Conservation (phyloP, 2,113 vertebrate species). For the Sclerurus mexicanus region DNA sequence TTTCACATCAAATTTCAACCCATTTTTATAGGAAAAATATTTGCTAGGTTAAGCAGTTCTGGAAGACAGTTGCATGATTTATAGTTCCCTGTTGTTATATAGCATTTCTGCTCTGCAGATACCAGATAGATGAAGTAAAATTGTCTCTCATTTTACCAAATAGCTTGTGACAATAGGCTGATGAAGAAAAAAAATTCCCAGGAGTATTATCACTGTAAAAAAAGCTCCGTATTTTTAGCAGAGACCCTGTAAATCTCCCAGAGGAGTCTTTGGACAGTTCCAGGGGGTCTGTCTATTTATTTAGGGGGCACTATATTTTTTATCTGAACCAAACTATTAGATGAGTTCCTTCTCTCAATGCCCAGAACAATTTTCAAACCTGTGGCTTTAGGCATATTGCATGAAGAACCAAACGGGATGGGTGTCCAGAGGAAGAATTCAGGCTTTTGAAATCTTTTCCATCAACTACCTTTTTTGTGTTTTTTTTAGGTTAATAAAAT, state of each 20-base stretch:
- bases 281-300: background rate
- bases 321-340: background rate
- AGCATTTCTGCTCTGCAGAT: background rate
- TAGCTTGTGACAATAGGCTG: background rate
- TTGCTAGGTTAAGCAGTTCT: background rate
- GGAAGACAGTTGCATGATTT: background rate
- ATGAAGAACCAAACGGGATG: fast-evolving
- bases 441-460: background rate
- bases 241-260: background rate
- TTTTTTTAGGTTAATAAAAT: background rate
- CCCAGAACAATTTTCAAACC: background rate
- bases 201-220: background rate
- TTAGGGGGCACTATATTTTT: background rate
- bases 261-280: background rate
- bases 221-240: background rate
- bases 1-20: background rate
- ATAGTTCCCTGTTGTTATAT: background rate
- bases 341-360: background rate
- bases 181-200: background rate
- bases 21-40: background rate
- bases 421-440: background rate
- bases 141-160: background rate
- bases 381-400: background rate
- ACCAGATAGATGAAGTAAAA: background rate
- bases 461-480: background rate